A percentile compares a stretch with the other conserved stretches of the same genome.
phyloP scores from a whole-genome alignment of 2,888 invertebrate species.

The Dryadula phaetusa region DNA sequence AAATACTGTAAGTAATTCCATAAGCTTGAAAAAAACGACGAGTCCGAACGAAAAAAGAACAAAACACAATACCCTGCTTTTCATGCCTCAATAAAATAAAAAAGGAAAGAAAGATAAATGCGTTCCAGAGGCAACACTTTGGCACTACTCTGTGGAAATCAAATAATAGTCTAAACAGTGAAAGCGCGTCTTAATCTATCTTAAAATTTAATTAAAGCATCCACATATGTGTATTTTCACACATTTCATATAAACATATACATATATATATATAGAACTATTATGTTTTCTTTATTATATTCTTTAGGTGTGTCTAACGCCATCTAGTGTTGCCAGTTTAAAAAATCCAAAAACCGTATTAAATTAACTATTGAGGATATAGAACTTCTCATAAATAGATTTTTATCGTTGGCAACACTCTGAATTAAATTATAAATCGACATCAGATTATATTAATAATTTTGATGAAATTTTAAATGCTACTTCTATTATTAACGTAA shows the following conservation, averaged over 20 bases:
- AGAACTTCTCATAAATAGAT: neutral
- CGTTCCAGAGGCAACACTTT: constrained; percentile 53
- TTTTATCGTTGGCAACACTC: constrained; percentile 16
- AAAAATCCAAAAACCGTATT: constrained; percentile 8
- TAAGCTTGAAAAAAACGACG: constrained; percentile 15
- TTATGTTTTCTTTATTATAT: constrained; percentile 17
- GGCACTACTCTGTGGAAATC: constrained; percentile 71
- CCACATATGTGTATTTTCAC: constrained; percentile 69
- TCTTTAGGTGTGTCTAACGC: constrained; percentile 1
- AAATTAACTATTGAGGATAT: constrained; percentile 14
- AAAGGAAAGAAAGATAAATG: constrained; percentile 64
- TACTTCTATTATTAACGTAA: constrained; percentile 57
- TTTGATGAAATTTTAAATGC: constrained; percentile 32
- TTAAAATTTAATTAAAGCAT: constrained; percentile 82
- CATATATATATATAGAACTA: constrained; percentile 45
- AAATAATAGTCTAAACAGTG: constrained; percentile 48
- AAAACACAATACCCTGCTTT: constrained; percentile 75
- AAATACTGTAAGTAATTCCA: constrained; percentile 7
- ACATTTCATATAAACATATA: constrained; percentile 53
- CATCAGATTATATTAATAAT: constrained; percentile 13
- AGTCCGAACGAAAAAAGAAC: constrained; percentile 28
- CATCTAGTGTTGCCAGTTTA: constrained; percentile 23
- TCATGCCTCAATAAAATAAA: constrained; percentile 63
- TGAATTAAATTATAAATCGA: constrained; percentile 8
- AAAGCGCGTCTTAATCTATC: constrained; percentile 65